phyloP scores from a whole-genome alignment of 2,888 invertebrate species.

The Aspidiotus rigidus region DNA sequence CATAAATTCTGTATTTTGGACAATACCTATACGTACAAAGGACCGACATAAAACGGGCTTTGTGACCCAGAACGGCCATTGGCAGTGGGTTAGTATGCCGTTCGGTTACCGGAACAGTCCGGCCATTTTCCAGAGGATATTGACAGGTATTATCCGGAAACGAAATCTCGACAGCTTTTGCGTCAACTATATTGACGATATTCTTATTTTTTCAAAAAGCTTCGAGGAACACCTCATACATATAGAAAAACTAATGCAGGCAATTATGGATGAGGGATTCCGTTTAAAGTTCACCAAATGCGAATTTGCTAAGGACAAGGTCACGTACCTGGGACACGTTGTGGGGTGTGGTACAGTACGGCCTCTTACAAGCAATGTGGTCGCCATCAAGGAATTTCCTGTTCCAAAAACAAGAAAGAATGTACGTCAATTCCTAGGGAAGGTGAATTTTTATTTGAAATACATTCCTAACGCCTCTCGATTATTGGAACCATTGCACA shows the following conservation, averaged over 20 bases:
- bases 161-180: background rate
- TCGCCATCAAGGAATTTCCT: slow-evolving; percentile 22
- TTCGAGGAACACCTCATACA: slow-evolving; percentile 37
- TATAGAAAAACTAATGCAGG: slow-evolving; percentile 36
- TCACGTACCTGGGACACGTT: slow-evolving; percentile 19
- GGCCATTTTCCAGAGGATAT: background rate
- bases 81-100: background rate
- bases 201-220: slow-evolving; percentile 35
- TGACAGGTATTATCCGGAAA: background rate
- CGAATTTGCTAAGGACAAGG: background rate
- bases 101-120: slow-evolving; percentile 20
- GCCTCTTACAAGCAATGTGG: slow-evolving; percentile 25
- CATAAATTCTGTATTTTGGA: slow-evolving; percentile 43
- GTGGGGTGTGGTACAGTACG: slow-evolving; percentile 17
- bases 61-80: slow-evolving; percentile 20
- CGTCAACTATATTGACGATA: background rate
- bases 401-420: slow-evolving; percentile 22
- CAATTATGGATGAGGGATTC: slow-evolving; percentile 33
- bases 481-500: slow-evolving; percentile 22
- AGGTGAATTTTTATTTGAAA: slow-evolving; percentile 32
- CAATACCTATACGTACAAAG: slow-evolving; percentile 31
- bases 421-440: slow-evolving; percentile 30
- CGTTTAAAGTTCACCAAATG: slow-evolving; percentile 13
- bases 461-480: slow-evolving; percentile 25
- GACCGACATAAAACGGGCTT: too few species aligned